A percentile compares a stretch with the other conserved stretches of the same genome.
phyloP scores from a whole-genome alignment of 2,888 invertebrate genomes.

The Thymelicus acteon region DNA sequence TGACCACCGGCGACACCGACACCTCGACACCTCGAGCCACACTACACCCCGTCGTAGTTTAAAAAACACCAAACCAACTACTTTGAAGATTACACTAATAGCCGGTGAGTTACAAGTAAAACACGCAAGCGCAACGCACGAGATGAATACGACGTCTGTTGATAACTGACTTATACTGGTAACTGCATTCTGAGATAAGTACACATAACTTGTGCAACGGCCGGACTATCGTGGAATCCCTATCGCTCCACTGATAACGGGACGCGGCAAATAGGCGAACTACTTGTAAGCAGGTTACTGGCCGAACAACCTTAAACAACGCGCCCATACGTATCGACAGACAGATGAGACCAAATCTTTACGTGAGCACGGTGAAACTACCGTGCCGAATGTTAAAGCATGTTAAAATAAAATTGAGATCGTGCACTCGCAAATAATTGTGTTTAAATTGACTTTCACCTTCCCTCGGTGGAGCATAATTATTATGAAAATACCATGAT shows the following conservation, averaged over 20 bases:
- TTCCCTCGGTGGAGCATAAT: constrained; percentile 22
- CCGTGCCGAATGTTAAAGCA: background rate
- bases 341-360: constrained; percentile 2
- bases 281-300: constrained; percentile 63
- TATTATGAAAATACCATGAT: constrained; percentile 27
- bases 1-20: constrained; percentile 70
- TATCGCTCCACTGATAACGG: constrained; percentile 73
- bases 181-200: constrained; percentile 75
- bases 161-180: constrained; percentile 62
- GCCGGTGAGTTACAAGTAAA: constrained; percentile 41
- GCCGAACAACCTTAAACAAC: constrained; percentile 57
- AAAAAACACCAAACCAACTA: background rate
- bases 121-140: constrained; percentile 31
- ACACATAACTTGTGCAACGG: constrained; percentile 63
- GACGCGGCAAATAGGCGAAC: constrained; percentile 59
- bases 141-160: constrained; percentile 52
- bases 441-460: constrained; percentile 33
- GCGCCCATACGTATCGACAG: constrained; percentile 55
- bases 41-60: constrained; percentile 49
- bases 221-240: constrained; percentile 63
- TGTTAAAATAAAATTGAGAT: constrained; percentile 12
- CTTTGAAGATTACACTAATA: constrained; percentile 50
- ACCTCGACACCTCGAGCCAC: constrained; percentile 44
- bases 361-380: background rate
- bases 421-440: constrained; percentile 21